A percentile compares a stretch with the other conserved stretches of the same genome.
phyloP scores from a whole-genome alignment of 2,113 vertebrate genomes.

The Oncorhynchus kisutch region DNA sequence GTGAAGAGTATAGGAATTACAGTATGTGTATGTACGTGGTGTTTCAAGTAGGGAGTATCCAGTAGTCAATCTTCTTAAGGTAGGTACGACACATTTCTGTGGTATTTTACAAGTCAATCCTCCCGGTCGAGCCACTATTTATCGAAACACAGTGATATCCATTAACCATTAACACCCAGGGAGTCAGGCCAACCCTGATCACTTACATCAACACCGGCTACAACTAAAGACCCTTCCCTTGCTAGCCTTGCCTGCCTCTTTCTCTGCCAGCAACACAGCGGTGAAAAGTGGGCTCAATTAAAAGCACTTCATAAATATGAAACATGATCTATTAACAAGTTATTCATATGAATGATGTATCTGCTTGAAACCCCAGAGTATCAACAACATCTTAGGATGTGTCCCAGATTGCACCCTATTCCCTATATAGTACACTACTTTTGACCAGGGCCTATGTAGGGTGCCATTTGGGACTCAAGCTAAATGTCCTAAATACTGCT shows the following conservation, averaged over 20 bases:
- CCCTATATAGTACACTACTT: too few relatives aligned
- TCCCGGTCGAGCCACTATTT: conserved; percentile 8
- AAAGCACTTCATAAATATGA: conserved; percentile 68
- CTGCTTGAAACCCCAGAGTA: conserved; percentile 56
- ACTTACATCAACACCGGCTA: conserved; percentile 33
- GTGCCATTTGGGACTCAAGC: not conserved
- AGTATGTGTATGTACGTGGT: not conserved
- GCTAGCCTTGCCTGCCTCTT: conserved; percentile 28
- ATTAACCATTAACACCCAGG: conserved; percentile 31
- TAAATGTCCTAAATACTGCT: conserved; percentile 67
- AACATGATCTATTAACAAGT: conserved; percentile 61
- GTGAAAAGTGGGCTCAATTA: conserved; percentile 63
- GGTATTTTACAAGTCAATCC: not conserved
- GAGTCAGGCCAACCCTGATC: conserved; percentile 21
- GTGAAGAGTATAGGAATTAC: too few relatives aligned
- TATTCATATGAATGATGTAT: conserved; percentile 68
- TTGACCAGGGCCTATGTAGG: too few relatives aligned
- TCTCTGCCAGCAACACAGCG: conserved; percentile 5
- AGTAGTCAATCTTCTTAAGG: not conserved
- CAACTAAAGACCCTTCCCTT: conserved; percentile 26
- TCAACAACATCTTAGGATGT: conserved; percentile 40
- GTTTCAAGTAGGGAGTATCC: not conserved
- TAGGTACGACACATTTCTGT: not conserved
- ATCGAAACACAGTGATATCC: conserved; percentile 23
- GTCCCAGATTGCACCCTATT: too few relatives aligned